Evolutionary conservation across 2,888 invertebrate genomes (phyloP).

Genomic region (Nesidiocoris tenuis): DNA sequence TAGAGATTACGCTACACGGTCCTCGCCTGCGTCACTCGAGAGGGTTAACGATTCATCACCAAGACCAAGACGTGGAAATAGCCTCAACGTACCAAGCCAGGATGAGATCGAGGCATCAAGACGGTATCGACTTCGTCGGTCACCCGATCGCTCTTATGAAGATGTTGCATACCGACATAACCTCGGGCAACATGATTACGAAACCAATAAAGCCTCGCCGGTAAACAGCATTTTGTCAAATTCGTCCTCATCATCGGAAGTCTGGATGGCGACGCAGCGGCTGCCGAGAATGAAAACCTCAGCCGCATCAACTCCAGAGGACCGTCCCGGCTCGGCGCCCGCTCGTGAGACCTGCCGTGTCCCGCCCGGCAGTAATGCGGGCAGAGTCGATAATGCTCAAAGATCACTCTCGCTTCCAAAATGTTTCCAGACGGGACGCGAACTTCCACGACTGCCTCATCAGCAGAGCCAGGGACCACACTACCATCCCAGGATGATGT

Average conservation of each 20-base stretch:
- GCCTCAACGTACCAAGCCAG: slow-evolving; percentile 47
- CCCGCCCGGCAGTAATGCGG: slow-evolving; percentile 51
- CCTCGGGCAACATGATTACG: slow-evolving; percentile 23
- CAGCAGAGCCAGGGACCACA: slow-evolving; percentile 14
- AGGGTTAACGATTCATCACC: slow-evolving; percentile 52
- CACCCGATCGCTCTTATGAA: slow-evolving; percentile 53
- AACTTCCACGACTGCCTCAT: slow-evolving; percentile 47
- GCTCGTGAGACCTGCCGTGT: slow-evolving; percentile 51
- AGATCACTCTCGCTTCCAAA: slow-evolving; percentile 60
- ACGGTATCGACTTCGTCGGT: slow-evolving; percentile 50
- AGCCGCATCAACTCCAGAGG: slow-evolving; percentile 59
- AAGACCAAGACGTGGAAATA: slow-evolving; percentile 49
- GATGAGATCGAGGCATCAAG: slow-evolving; percentile 28
- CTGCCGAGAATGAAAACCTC: slow-evolving; percentile 51
- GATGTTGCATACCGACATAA: slow-evolving; percentile 47
- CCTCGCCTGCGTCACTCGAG: slow-evolving; percentile 56
- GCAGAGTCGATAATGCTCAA: slow-evolving; percentile 56
- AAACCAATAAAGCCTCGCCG: slow-evolving; percentile 38
- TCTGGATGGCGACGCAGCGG: slow-evolving; percentile 4
- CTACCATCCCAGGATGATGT: slow-evolving; percentile 41
- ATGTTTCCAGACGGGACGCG: slow-evolving; percentile 57
- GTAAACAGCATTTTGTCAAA: slow-evolving; percentile 37
- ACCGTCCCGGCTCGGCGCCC: slow-evolving; percentile 59
- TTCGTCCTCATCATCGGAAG: slow-evolving; percentile 35
- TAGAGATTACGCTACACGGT: slow-evolving; percentile 48